These are phyloP conservation scores for Paratilapia polleni DNA, from an alignment of 2,113 vertebrate genomes.

Conservation along the genomic window DNA sequence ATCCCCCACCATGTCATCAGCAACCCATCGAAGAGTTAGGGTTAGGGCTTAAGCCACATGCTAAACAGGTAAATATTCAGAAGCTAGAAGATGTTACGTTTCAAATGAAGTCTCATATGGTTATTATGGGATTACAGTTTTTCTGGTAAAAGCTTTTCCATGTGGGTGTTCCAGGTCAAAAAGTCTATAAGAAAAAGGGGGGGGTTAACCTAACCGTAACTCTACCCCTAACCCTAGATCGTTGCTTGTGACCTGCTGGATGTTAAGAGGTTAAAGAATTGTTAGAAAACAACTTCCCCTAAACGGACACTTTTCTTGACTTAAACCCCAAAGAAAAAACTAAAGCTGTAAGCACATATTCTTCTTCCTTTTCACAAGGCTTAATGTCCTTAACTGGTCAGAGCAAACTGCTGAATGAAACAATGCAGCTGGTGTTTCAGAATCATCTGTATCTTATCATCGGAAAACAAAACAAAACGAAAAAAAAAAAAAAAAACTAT, in stretches of 20 bases:
- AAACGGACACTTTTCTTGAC: not conserved
- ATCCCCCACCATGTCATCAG: not conserved
- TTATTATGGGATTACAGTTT: no score
- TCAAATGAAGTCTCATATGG: no score
- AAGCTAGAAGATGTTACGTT: no score
- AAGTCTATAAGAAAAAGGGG: no score
- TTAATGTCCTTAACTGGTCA: not conserved
- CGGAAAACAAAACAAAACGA: not conserved
- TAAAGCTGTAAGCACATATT: not conserved
- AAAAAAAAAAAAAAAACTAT: slow-evolving; percentile 28
- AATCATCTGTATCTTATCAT: slow-evolving; percentile 83
- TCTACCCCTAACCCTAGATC: not conserved
- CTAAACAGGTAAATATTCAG: no score
- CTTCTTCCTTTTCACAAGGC: not conserved
- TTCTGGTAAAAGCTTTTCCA: no score
- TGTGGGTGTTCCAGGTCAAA: no score
- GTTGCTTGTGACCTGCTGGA: not conserved
- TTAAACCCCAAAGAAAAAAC: not conserved
- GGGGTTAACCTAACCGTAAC: not conserved
- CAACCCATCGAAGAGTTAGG: not conserved
- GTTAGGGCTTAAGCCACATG: not conserved
- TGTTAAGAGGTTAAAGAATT: not conserved
- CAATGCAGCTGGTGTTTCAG: slow-evolving; percentile 66
- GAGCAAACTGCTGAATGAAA: slow-evolving; percentile 59
- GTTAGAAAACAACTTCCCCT: not conserved